Base-by-base conservation (phyloP, 2,888 invertebrate species). In the Atherix ibis region DNA sequence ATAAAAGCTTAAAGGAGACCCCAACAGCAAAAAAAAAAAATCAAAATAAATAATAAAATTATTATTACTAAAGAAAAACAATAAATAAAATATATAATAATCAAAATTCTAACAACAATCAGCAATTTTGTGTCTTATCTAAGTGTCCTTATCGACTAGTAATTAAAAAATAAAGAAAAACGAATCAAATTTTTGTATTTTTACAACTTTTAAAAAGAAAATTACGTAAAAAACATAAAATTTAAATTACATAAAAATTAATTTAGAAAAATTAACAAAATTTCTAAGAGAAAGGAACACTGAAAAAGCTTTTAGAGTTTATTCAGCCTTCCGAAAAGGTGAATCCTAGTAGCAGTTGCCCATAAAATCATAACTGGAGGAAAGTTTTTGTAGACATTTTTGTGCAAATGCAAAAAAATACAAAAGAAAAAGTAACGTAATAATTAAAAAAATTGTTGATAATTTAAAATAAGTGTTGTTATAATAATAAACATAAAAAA, bases 141-240 rank as follows among this genome's bases (percentile, higher is more conserved):
- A 41, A 41, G 41, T 41, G 41, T 25, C 41, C 41, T 41, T 41
- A 41, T n/a, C n/a, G n/a, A n/a, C n/a, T n/a, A n/a, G n/a, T n/a
- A n/a, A n/a, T n/a, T n/a, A n/a, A n/a, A n/a, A n/a, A n/a, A n/a
- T n/a, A n/a, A n/a, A n/a, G n/a, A 25, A 25, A 24, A 25, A 29
- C 32, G 15, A 32, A 31, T 31, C 6, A 26, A 18, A 18, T 34
- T n/a, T 27, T 19, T 28, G n/a, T 28, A 12, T 22, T 25, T 27
- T 27, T 8, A 28, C 14, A 24, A 17, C 18, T 13, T 26, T 3
- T 3, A 26, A 26, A 26, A 26, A 26, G n/a, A n/a, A n/a, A n/a
- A n/a, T n/a, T n/a, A 31, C n/a, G 12, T 31, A 18, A 18, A n/a
- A 31, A 8, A 31, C 14, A 30, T 17, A 30, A 30, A 15, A 30